Base-by-base conservation (phyloP, 2,113 vertebrate genomes). In the Saguinus midas region DNA sequence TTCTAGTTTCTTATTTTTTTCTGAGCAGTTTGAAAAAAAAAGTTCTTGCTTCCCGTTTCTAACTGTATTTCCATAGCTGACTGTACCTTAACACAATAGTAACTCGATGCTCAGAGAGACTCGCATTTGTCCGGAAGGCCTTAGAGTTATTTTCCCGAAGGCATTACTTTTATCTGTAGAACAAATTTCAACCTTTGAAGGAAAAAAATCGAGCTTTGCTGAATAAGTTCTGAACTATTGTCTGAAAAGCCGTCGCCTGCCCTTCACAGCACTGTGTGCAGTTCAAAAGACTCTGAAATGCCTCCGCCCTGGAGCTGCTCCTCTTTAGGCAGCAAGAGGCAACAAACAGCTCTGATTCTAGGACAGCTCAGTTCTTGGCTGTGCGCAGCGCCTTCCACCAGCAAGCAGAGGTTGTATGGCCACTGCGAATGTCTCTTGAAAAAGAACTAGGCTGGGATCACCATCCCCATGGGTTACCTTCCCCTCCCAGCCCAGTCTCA, bases 141-240 rank as follows among this genome's bases (percentile, higher is more conserved):
- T 91, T 57, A 64, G 64, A 87, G 94, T 96, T 92, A 58, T 96
- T 97, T 97, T 84, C 96, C 94, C 84, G 48, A 93, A 98, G 96
- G 70, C 64, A 50, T 85, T 40, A 37, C 93, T 97, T 96, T 95
- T 72, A 93, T 90, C 90, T 94, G 66, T n/a, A 79, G 94, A 92
- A 88, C 91, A 95, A 55, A 96, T 91, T 96, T 91, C 91, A 87
- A 7, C 93, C 93, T 97, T 94, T 87, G 90, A 91, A 95, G 73
- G 66, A 16, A 70, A 83, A 48, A 43, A 73, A 52, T 2, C 8
- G 18, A 72, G 70, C 93, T 91, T 82, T 92, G 82, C 81, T 55
- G 82, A 88, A 25, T 79, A 82, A 92, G 94, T 96, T 90, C 72
- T 82, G 85, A 91, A 43, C 66, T 58, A 23, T 94, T 55, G 84